Evolutionary conservation across 2,888 invertebrate genomes (phyloP).

Genomic region (Acanthosepion esculentum): DNA sequence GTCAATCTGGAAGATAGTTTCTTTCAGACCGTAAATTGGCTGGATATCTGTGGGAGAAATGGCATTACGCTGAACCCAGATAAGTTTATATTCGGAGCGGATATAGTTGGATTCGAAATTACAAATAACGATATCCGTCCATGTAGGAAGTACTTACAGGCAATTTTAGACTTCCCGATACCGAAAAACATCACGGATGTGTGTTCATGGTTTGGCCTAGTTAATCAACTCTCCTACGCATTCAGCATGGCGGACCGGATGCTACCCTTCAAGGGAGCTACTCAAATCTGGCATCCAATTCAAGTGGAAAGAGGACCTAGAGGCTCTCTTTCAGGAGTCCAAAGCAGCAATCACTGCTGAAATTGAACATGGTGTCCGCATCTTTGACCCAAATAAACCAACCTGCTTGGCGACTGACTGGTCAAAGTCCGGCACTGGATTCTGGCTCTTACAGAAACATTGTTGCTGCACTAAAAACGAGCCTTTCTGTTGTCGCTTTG

Average conservation of each 20-base stretch:
- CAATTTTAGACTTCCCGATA: constrained; percentile 57
- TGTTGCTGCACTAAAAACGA: constrained; percentile 43
- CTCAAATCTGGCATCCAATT: constrained; percentile 50
- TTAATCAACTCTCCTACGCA: constrained; percentile 51
- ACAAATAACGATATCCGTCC: background rate
- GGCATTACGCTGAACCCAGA: constrained; percentile 41
- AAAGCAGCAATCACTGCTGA: constrained; percentile 54
- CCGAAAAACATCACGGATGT: constrained; percentile 55
- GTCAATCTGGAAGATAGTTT: constrained; percentile 50
- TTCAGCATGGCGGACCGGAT: constrained; percentile 36
- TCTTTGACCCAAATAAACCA: constrained; percentile 52
- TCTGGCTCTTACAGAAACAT: constrained; percentile 53
- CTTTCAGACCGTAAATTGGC: background rate
- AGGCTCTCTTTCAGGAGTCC: constrained; percentile 49
- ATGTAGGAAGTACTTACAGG: constrained; percentile 50
- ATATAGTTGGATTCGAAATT: constrained; percentile 52
- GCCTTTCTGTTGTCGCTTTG: background rate
- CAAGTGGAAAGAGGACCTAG: constrained; percentile 52
- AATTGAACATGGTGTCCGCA: constrained; percentile 57
- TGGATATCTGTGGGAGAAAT: background rate
- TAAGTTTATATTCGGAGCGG: background rate
- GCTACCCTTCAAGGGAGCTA: background rate
- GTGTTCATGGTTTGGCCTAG: constrained; percentile 60
- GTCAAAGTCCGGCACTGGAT: constrained; percentile 52
- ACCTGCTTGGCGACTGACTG: constrained; percentile 53